Base-by-base conservation (phyloP, 2,113 vertebrate species). In the Sterna hirundo region DNA sequence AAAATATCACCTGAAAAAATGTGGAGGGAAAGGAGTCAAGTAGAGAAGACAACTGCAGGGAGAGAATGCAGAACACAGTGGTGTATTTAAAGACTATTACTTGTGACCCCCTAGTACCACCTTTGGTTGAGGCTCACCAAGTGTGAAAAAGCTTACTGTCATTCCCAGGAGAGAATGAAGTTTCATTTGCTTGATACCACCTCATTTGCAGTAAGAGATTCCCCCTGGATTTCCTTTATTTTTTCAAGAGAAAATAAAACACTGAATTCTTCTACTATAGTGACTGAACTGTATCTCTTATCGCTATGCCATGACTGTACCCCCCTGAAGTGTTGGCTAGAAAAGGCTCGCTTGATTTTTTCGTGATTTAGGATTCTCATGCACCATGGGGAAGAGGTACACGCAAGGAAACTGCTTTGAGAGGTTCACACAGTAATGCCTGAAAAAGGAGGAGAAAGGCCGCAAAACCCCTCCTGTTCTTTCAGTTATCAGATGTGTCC, bases 51-150 rank as follows among this genome's bases (percentile, higher is more conserved):
- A 58, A 46, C 7, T 34, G 66, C 10, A 82, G 30, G 55, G 68
- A 71, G 19, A 71, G 54, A 57, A 76, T 5, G 14, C 32, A 87
- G 38, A 93, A 19, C 52, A 85, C 64, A 70, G n/a, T 13, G 5
- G 13, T 44, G 11, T 60, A 62, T 92, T 94, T 71, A 75, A 88
- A 66, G 42, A 71, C 40, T 64, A 17, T 46, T 75, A 85, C 62
- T 94, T 90, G 54, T 71, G 76, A 83, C 88, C 36, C 52, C 91
- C 78, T 91, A 93, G 58, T 94, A 93, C 91, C 84, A 92, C 77
- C 85, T 95, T 76, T 92, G 85, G 70, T 61, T 94, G 85, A 83
- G 88, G 76, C 23, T 86, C 83, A 89, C n/a, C 54, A 78, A 70
- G 79, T 42, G 58, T 16, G 21, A 92, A 93, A 76, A 85, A 70